Conservation (phyloP, 1,140 invertebrate genomes). For the Penaeus vannamei region DNA sequence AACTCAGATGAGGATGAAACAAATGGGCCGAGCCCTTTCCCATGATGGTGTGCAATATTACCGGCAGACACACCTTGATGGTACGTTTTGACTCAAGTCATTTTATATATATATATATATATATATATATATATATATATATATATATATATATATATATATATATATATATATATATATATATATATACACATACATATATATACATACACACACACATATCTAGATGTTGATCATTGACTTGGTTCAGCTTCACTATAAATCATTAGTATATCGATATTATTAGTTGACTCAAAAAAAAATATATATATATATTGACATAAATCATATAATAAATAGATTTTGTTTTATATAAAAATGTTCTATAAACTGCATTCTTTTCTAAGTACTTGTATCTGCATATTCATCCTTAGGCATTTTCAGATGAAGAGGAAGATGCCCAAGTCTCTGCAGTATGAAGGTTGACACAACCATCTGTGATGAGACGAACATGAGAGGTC, state of each 20-base stretch:
- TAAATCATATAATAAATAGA: background rate
- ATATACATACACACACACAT: too few relatives aligned
- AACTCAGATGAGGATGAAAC: constrained; percentile 84
- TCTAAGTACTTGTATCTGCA: constrained; percentile 43
- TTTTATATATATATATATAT: too few relatives aligned
- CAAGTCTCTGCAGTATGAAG: constrained; percentile 78
- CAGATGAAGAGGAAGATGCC: constrained; percentile 78
- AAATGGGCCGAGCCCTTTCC: constrained; percentile 85
- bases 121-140: too few relatives aligned
- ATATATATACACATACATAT: too few relatives aligned
- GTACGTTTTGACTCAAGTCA: background rate
- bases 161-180: too few relatives aligned
- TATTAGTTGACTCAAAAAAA: background rate
- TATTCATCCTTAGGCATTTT: constrained; percentile 70
- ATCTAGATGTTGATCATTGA: background rate
- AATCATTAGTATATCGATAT: background rate
- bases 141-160: too few relatives aligned
- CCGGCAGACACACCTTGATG: constrained; percentile 80
- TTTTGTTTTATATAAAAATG: background rate
- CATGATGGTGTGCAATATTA: constrained; percentile 85
- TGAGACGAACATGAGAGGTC: too few relatives aligned
- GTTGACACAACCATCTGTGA: too few relatives aligned
- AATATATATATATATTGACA: constrained; percentile 7
- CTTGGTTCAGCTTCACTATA: background rate
- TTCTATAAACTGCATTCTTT: background rate